Conservation (phyloP, 23 tunicate species). For the Botrylloides violaceus region DNA sequence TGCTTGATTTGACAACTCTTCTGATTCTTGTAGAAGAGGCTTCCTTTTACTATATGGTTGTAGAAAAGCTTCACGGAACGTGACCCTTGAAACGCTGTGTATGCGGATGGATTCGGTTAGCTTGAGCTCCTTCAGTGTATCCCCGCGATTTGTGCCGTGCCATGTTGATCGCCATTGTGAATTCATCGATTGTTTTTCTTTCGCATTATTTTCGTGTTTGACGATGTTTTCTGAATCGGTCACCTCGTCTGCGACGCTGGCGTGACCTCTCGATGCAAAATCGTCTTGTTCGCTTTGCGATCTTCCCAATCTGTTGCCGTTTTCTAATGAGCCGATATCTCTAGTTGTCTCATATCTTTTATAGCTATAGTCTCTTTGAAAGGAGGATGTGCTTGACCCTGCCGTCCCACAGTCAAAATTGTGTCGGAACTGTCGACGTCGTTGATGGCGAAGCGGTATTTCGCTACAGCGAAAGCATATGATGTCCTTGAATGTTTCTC, state of each 20-base stretch:
- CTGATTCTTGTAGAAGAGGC: not conserved
- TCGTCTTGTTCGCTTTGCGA: not conserved
- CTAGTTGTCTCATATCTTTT: not conserved
- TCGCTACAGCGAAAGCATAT: conserved; percentile 34
- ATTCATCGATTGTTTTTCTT: not conserved
- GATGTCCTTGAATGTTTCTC: conserved; percentile 54
- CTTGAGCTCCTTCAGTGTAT: not conserved
- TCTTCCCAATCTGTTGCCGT: not conserved
- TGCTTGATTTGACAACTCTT: not conserved
- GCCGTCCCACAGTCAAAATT: not conserved
- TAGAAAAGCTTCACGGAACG: not conserved
- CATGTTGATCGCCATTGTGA: conserved; percentile 26
- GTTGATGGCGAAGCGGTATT: conserved; percentile 3
- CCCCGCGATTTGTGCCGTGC: conserved; percentile 7
- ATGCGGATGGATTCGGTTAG: too few species aligned
- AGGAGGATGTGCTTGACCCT: conserved; percentile 8
- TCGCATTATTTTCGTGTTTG: not conserved
- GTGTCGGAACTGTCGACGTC: not conserved
- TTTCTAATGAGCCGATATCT: not conserved
- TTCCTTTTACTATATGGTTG: not conserved
- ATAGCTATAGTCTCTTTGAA: conserved; percentile 8
- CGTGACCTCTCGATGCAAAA: not conserved
- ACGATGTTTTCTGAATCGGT: not conserved
- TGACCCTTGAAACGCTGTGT: not conserved
- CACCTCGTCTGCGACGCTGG: not conserved